A percentile compares a stretch with the other conserved stretches of the same genome.
Conservation (phyloP, 2,797 vertebrate species). For the Neosilurus mollespiculum region DNA sequence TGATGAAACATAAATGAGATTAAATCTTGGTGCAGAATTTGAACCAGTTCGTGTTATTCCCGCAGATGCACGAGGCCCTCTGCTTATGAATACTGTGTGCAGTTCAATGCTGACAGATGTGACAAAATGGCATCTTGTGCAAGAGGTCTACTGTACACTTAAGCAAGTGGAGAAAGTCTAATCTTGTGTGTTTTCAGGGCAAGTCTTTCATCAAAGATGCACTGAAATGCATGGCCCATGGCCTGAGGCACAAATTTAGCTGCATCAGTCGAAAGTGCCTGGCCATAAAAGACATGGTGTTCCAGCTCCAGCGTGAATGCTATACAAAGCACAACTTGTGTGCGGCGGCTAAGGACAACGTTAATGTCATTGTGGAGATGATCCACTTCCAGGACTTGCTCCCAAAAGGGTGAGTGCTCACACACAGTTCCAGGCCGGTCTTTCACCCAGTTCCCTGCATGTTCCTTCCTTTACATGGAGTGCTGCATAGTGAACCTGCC, state of each 20-base stretch:
- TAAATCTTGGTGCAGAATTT: background rate
- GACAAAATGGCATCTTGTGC: constrained; percentile 9
- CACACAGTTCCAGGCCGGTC: background rate
- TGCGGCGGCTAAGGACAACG: constrained; percentile 92
- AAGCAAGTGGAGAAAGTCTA: background rate
- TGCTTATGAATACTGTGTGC: background rate
- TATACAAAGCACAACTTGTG: constrained; percentile 97
- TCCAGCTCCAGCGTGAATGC: constrained; percentile 95
- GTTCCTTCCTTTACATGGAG: constrained; percentile 17
- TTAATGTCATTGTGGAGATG: constrained; percentile 97
- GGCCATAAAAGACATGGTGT: constrained; percentile 97
- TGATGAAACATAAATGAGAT: constrained; percentile 48
- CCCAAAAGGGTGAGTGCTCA: constrained; percentile 87
- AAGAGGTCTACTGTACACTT: background rate
- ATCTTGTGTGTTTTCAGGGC: constrained; percentile 74
- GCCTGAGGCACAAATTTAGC: constrained; percentile 93
- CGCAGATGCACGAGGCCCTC: background rate
- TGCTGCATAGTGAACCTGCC: background rate
- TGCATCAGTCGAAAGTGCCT: constrained; percentile 98
- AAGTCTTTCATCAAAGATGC: constrained; percentile 99
- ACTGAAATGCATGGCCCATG: constrained; percentile 96
- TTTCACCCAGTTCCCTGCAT: background rate
- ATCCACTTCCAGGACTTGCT: constrained; percentile 98
- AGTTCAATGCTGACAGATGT: constrained; percentile 10
- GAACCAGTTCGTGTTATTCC: constrained; percentile 6